Conservation (phyloP, 2,797 vertebrate species). For the Podargus strigoides region DNA sequence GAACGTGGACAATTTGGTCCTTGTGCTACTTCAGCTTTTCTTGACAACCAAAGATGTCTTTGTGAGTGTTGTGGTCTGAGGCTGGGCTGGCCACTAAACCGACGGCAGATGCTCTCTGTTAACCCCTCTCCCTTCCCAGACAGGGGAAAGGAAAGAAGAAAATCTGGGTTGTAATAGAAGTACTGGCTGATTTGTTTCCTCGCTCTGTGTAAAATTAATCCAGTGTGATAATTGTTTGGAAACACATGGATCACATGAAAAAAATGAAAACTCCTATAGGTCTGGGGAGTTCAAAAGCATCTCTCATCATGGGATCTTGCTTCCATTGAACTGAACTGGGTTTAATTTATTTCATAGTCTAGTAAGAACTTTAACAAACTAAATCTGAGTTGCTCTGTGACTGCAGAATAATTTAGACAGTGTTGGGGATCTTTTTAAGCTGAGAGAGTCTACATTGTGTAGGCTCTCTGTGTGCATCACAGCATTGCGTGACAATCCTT, state of each 20-base stretch:
- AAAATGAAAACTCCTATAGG: neutral
- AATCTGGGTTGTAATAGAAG: neutral
- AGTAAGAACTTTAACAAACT: slow-evolving; percentile 4
- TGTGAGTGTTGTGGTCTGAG: too few relatives aligned
- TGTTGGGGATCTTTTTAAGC: neutral
- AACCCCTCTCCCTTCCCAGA: too few relatives aligned
- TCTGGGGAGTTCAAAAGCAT: neutral
- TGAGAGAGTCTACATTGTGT: neutral
- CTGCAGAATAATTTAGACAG: neutral
- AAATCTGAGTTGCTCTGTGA: neutral
- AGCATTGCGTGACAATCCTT: neutral
- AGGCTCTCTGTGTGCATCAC: too few relatives aligned
- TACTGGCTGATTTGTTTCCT: neutral
- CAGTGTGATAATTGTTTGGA: neutral
- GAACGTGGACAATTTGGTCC: neutral
- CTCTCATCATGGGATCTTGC: neutral
- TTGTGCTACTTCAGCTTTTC: neutral
- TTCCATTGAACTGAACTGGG: neutral
- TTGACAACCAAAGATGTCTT: neutral
- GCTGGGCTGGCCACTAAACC: too few relatives aligned
- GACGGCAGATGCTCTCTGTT: too few relatives aligned
- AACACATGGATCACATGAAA: neutral
- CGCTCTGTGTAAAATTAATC: neutral
- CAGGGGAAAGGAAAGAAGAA: too few relatives aligned
- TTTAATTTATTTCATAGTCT: neutral